Base-by-base conservation (phyloP, 2,797 vertebrate species). In the Enteromius trimaculatus region DNA sequence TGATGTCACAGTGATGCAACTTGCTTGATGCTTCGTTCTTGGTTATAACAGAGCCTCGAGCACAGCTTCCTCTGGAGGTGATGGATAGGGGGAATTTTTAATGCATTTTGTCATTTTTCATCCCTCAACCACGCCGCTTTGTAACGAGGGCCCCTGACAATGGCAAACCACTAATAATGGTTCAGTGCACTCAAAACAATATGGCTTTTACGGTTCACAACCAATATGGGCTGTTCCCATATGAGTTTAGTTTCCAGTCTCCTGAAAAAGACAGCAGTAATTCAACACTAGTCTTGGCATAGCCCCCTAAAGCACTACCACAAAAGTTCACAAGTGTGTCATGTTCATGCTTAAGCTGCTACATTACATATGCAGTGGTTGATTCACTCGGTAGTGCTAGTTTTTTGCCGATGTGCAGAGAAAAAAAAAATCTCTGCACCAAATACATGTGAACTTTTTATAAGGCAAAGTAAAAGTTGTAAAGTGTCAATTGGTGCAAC, bases 121-220 rank as follows among this genome's bases (percentile, higher is more conserved):
- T 80, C 85, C 89, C 84, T 69, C 87, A 91, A 90, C 87, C 89
- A 91, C 89, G 82, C 90, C 87, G 83, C 87, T 87, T 90, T 92
- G 26, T 47, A 4, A 11, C 72, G 31, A 78, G 66, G 87, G 83
- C 87, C 85, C 81, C 87, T 89, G 89, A 88, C 76, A 87, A 62
- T 81, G 83, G 80, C 91, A 92, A 90, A 93, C 91, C 91, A 88
- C 88, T 92, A 92, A 92, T 93, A 92, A 93, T 91, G 86, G 87
- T 89, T 85, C 88, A 88, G 84, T 87, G 87, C 92, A 87, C 89
- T 92, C 16, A 3, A 83, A 85, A 86, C 76, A 87, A 90, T 86
- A 62, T 39, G 39, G 65, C 77, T 90, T 92, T 90, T 89, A 80
- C 80, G 66, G 16, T 84, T 86, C 85, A 62, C 65, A 79, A 87